These are phyloP conservation scores for Xenentodon cancila DNA, from an alignment of 2,797 vertebrate species.

Conservation along the genomic window DNA sequence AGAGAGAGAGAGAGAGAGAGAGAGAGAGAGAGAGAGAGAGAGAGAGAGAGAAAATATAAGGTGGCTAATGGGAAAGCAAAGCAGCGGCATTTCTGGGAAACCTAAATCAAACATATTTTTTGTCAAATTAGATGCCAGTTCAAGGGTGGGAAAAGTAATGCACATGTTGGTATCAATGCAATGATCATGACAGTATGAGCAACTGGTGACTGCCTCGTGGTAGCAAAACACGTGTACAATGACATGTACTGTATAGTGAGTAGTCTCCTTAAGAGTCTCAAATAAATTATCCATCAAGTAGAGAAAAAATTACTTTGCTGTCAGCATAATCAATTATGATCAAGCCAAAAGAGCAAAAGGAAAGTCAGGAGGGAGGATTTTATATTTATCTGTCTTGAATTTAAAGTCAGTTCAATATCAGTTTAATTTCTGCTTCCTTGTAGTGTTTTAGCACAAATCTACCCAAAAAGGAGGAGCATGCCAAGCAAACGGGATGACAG, in stretches of 20 bases:
- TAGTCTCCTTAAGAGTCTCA: conserved; percentile 49
- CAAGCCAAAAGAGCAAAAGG: conserved; percentile 32
- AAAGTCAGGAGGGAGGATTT: background rate
- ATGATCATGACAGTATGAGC: conserved; percentile 65
- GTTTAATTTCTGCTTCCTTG: conserved; percentile 4
- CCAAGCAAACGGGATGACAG: conserved; percentile 24
- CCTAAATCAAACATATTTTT: conserved; percentile 36
- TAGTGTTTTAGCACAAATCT: conserved; percentile 22
- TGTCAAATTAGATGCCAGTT: conserved; percentile 39
- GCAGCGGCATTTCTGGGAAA: conserved; percentile 29
- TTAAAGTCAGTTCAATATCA: conserved; percentile 10
- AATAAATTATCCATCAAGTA: conserved; percentile 78
- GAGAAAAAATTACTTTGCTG: conserved; percentile 62
- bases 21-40: too few species aligned
- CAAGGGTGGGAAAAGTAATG: conserved; percentile 54
- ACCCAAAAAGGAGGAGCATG: conserved; percentile 22
- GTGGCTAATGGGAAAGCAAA: too few species aligned
- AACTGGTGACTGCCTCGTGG: conserved; percentile 70
- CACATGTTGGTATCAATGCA: conserved; percentile 64
- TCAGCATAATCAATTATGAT: conserved; percentile 70
- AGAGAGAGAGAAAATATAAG: conserved; percentile 8
- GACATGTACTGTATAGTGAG: conserved; percentile 61
- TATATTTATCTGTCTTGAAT: conserved; percentile 16
- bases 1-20: too few species aligned
- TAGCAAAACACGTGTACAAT: conserved; percentile 42